Base-by-base conservation (phyloP, 2,797 vertebrate species). In the Echeneis naucrates region DNA sequence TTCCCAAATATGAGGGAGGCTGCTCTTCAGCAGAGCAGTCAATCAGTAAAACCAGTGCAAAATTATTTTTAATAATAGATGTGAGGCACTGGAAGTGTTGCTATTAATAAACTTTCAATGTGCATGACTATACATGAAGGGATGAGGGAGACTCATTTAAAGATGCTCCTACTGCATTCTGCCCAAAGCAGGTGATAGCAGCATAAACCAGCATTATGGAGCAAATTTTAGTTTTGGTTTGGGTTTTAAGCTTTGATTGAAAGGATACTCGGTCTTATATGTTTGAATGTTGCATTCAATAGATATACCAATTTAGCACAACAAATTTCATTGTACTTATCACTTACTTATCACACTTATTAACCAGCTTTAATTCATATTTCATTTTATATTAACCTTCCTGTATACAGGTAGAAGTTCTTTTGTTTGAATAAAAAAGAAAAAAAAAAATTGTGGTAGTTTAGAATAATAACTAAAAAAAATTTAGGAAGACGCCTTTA, bases 61-160 rank as follows among this genome's bases (percentile, higher is more conserved):
- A 67, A 64, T 27, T 7, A n/a, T 56, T 68, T 75, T 83, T 47
- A 68, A 70, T 72, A 53, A 77, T 67, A 42, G 47, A 77, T 67
- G 47, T 19, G 54, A 47, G 30, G 26, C 47, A 56, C 47, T 13
- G 17, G 50, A 33, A 62, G 59, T 67, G 35, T 79, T 68, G 66
- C 57, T 77, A 73, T 69, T 70, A 62, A 63, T 80, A 70, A n/a
- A 75, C 51, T 40, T 78, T 51, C 1, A 23, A 45, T 59, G 74
- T 47, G 60, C 50, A 58, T 47, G 21, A 78, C 73, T 73, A 79
- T 66, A 50, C 26, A 75, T 37, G 47, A 47, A 27, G 45, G 42
- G 47, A 65, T 27, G 54, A 60, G 14, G 6, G 63, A 59, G 30
- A 52, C 13, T 9, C 14, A 72, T 75, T 62, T 62, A 66, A 61